Percentiles rank a stretch among this genome's conserved stretches.
Conservation (phyloP, 2,888 invertebrate genomes). For the Microctonus hyperodae region DNA sequence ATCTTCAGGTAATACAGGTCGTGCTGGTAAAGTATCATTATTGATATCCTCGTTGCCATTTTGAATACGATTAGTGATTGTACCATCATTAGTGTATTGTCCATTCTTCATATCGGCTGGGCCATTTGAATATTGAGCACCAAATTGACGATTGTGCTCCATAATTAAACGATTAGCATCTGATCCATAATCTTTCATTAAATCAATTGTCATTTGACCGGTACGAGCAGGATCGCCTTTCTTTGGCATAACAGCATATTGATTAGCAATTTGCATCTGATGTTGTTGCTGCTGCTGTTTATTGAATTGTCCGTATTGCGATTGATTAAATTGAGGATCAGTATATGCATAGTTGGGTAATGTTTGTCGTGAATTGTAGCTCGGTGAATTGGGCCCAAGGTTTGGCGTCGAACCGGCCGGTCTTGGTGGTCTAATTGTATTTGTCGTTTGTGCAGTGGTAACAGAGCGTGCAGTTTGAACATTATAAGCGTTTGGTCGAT, state of each 20-base stretch:
- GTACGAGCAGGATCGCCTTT: conserved; percentile 38
- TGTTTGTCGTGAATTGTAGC: conserved; percentile 39
- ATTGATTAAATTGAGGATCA: conserved; percentile 48
- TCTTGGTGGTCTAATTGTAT: conserved; percentile 46
- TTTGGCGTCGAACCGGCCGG: conserved; percentile 57
- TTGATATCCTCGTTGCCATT: conserved; percentile 39
- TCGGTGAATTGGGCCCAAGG: conserved; percentile 51
- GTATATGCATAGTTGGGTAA: conserved; percentile 48
- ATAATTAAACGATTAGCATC: conserved; percentile 47
- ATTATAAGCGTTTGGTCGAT: conserved; percentile 50
- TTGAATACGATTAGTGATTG: conserved; percentile 39
- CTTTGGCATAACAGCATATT: conserved; percentile 43
- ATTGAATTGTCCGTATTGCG: conserved; percentile 51
- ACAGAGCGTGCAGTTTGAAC: conserved; percentile 43
- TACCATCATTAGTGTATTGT: conserved; percentile 47
- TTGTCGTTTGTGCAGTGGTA: conserved; percentile 48
- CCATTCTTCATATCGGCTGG: conserved; percentile 45
- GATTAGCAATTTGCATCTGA: conserved; percentile 42
- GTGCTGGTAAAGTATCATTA: conserved; percentile 49
- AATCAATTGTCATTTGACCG: conserved; percentile 34
- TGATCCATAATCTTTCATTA: conserved; percentile 32
- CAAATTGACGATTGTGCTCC: conserved; percentile 44
- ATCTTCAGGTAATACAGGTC: conserved; percentile 61
- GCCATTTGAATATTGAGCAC: conserved; percentile 43
- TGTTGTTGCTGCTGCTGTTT: conserved; percentile 38